A percentile compares a stretch with the other conserved stretches of the same genome.
Evolutionary conservation across 2,888 invertebrate genomes (phyloP).

Genomic region (Dryococelus australis): DNA sequence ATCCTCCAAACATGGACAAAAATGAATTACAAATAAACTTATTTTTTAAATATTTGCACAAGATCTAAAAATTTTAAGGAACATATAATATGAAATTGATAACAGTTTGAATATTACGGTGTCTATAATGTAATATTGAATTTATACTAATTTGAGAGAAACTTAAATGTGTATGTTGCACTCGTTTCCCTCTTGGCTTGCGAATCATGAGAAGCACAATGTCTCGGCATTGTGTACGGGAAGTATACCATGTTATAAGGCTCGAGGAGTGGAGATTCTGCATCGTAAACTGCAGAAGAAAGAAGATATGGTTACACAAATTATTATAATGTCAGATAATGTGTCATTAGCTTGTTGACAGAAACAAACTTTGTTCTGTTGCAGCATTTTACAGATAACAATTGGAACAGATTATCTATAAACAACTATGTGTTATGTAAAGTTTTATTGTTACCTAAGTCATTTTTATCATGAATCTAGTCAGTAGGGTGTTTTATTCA

Average conservation of each 20-base stretch:
- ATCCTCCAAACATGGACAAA: neutral
- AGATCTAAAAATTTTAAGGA: slow-evolving; percentile 16
- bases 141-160: slow-evolving; percentile 16
- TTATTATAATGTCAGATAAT: slow-evolving; percentile 33
- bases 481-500: slow-evolving; percentile 50
- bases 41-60: slow-evolving; percentile 33
- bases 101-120: neutral
- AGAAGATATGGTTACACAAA: slow-evolving; percentile 39
- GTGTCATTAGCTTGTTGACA: slow-evolving; percentile 36
- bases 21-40: slow-evolving; percentile 3
- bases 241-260: neutral
- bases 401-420: slow-evolving; percentile 34
- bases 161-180: neutral
- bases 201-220: neutral
- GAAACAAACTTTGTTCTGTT: slow-evolving; percentile 34
- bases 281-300: slow-evolving; percentile 19
- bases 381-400: slow-evolving; percentile 20
- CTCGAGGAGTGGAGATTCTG: neutral
- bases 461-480: slow-evolving; percentile 57
- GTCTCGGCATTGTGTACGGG: neutral
- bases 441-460: slow-evolving; percentile 53
- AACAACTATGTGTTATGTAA: slow-evolving; percentile 41
- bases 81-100: neutral
- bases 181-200: neutral
- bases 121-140: neutral